These are phyloP conservation scores for Clarias laeviceps DNA, from an alignment of 2,797 vertebrate genomes.

Conservation along the genomic window DNA sequence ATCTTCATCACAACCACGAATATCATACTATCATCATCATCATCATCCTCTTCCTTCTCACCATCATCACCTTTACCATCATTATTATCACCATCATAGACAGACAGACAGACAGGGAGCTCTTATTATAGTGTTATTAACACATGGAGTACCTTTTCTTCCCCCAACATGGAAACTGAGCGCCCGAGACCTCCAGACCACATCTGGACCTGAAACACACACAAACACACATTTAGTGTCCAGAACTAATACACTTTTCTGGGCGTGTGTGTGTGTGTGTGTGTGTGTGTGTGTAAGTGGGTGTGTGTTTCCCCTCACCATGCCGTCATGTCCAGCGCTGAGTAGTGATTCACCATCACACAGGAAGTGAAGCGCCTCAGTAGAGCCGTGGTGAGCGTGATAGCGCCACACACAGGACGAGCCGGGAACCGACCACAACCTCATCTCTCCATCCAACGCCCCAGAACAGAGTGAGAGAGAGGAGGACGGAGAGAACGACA, in stretches of 20 bases:
- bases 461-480: constrained; percentile 78
- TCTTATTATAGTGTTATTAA: not conserved
- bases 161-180: constrained; percentile 63
- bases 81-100: not conserved
- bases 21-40: not conserved
- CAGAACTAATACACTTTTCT: not conserved
- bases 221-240: not conserved
- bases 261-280: not conserved
- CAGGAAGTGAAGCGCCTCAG: constrained; percentile 73
- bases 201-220: constrained; percentile 76
- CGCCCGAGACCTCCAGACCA: constrained; percentile 84
- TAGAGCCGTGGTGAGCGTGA: constrained; percentile 77
- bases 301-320: constrained; percentile 69
- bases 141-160: constrained; percentile 54
- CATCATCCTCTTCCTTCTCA: too few relatives aligned
- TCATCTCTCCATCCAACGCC: constrained; percentile 77
- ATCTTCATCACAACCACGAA: too few relatives aligned
- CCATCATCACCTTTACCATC: not conserved
- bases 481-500: constrained; percentile 76
- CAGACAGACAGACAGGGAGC: not conserved
- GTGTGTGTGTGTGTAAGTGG: not conserved
- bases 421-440: constrained; percentile 82
- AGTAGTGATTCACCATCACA: constrained; percentile 72
- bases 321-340: constrained; percentile 80
- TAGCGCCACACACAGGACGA: constrained; percentile 76